phyloP scores from a whole-genome alignment of 2,113 vertebrate genomes.

The Neodon shergylaensis region DNA sequence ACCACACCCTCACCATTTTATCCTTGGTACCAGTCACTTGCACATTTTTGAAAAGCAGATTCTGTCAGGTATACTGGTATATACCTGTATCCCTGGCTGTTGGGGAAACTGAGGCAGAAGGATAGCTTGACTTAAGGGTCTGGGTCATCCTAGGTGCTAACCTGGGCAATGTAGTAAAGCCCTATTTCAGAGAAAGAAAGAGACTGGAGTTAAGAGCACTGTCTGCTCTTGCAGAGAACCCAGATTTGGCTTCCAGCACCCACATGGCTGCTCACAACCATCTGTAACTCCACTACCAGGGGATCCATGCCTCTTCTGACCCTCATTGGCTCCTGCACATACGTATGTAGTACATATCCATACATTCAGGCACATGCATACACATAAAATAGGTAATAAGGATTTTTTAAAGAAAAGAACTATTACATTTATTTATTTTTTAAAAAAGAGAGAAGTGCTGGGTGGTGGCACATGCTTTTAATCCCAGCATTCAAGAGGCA shows the following conservation, averaged over 20 bases:
- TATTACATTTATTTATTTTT: background rate
- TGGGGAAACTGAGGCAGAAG: background rate
- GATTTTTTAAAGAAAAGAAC: background rate
- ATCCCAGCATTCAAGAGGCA: background rate
- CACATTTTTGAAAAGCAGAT: conserved; percentile 44
- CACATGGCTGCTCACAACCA: background rate
- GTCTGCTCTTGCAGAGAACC: background rate
- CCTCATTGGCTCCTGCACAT: background rate
- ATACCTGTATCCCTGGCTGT: background rate
- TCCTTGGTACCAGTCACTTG: background rate
- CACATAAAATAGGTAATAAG: background rate
- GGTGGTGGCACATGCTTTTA: background rate
- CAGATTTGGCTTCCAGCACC: background rate
- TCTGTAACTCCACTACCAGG: background rate
- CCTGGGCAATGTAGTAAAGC: background rate
- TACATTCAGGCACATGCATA: background rate
- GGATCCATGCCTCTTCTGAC: background rate
- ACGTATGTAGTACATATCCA: background rate
- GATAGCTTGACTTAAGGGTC: background rate
- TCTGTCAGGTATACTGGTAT: background rate
- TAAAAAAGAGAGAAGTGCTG: background rate
- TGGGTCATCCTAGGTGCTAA: background rate
- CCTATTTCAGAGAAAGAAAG: background rate
- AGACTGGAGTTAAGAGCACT: background rate
- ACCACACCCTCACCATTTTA: background rate